Evolutionary conservation across 92 coral and sea anemone genomes (phyloP).

Genomic region (Palythoa heliodiscus): DNA sequence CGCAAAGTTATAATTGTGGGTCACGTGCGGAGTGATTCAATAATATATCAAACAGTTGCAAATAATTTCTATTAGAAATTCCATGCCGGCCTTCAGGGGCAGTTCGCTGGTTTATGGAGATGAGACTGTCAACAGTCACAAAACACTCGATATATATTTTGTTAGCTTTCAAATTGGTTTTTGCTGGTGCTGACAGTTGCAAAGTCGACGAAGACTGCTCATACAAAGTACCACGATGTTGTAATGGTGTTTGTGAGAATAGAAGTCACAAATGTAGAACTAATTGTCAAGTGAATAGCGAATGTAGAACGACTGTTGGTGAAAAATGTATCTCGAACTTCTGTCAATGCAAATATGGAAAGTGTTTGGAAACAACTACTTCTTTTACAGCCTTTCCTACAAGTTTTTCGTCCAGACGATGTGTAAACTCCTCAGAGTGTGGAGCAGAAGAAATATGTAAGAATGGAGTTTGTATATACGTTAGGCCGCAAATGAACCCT

Average conservation of each 20-base stretch:
- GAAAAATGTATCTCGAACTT: conserved; percentile 10
- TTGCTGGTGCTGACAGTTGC: neutral
- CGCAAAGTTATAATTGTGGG: neutral
- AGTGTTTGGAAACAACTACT: neutral
- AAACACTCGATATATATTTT: neutral
- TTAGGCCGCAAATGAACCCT: neutral
- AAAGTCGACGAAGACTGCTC: conserved; percentile 15
- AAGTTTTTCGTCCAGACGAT: neutral
- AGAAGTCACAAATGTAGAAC: neutral
- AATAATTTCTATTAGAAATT: neutral
- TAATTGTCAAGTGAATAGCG: conserved; percentile 8
- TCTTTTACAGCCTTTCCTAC: neutral
- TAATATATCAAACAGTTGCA: neutral
- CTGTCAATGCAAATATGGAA: conserved; percentile 37
- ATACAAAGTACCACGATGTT: neutral
- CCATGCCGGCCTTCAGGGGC: neutral
- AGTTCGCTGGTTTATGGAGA: neutral
- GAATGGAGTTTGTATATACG: conserved; percentile 25
- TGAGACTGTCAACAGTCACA: neutral
- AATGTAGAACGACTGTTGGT: conserved; percentile 35
- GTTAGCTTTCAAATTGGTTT: neutral
- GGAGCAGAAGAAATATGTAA: conserved; percentile 31
- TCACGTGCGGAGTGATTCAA: conserved; percentile 39
- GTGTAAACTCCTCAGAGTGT: conserved; percentile 7
- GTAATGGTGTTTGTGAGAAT: conserved; percentile 7